Conservation (phyloP, 2,888 invertebrate genomes). For the Campaea margaritaria region DNA sequence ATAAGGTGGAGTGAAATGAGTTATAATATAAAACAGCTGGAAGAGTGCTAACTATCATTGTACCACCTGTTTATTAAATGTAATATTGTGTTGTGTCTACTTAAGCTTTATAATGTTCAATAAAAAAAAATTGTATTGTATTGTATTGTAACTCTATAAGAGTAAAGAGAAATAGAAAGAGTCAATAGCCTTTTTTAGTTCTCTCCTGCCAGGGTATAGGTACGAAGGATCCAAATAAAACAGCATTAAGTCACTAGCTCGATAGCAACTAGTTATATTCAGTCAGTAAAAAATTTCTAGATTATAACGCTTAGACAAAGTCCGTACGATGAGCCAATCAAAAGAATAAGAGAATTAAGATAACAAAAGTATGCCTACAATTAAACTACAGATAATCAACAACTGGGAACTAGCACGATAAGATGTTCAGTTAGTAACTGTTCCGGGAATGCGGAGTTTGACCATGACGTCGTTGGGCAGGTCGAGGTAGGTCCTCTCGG, state of each 20-base stretch:
- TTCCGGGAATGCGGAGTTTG: constrained; percentile 77
- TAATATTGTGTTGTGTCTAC: no score
- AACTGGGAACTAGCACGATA: background rate
- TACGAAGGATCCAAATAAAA: constrained; percentile 12
- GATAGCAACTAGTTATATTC: constrained; percentile 28
- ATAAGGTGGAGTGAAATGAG: no score
- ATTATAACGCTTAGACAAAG: constrained; percentile 6
- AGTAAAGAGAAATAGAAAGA: no score
- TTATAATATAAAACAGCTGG: no score
- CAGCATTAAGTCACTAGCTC: constrained; percentile 16
- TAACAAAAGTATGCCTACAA: constrained; percentile 7
- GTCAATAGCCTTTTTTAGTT: no score
- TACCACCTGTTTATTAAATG: no score
- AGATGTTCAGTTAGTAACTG: constrained; percentile 47
- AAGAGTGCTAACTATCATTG: no score
- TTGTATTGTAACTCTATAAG: no score
- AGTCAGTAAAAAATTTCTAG: constrained; percentile 24
- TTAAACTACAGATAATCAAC: constrained; percentile 4
- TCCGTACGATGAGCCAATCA: constrained; percentile 12
- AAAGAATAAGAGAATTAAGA: constrained; percentile 4
- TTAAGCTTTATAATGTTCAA: no score
- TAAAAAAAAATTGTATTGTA: no score
- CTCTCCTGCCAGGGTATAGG: background rate
- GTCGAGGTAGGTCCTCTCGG: constrained; percentile 90
- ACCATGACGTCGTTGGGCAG: constrained; percentile 87